Base-by-base conservation (phyloP, 1,140 invertebrate species). In the Portunus trituberculatus region DNA sequence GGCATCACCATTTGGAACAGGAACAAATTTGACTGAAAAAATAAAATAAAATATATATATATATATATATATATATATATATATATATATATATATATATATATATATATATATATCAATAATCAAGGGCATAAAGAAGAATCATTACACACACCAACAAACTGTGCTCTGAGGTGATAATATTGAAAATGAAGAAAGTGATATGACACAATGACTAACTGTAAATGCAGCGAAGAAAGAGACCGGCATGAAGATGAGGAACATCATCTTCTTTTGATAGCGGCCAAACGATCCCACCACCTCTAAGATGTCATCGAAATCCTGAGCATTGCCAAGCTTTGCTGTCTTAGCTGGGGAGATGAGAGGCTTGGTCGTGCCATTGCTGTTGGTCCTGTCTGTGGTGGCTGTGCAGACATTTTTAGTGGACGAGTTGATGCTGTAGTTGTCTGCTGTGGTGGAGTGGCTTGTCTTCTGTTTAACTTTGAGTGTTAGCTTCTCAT, bases 1-100 rank as follows among this genome's bases (percentile, higher is more conserved):
- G 97, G 97, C 94, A 97, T 97, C 25, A 97, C 97, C 46, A 97
- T 96, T 1, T 97, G 97, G 95, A 97, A 96, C 31, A 97, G 97
- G 14, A 97, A 96, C 97, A 97, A 48, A 46, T 93, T 87, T 67
- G 67, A 39, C 90, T 84, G 7, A 83, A 93, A 94, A 97, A 97
- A 39, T 12, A 25, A 48, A 25, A 89, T 6, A 45, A 0, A 32
- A 46, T 45, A 87, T 16, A 16, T 10, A n/a, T 7, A 28, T 84
- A 25, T 16, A 76, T n/a, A 16, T 14, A 16, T 76, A n/a, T 76
- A n/a, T 16, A 76, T 76, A 76, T 16, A 14, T n/a, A 16, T 16
- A 76, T n/a, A 0, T 76, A 16, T 76, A 76, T 16, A 16, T 76
- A 14, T n/a, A 76, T 0, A 14, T n/a, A 14, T 76, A 16, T 16